Base-by-base conservation (phyloP, 2,888 invertebrate species). In the Pammene aurita region DNA sequence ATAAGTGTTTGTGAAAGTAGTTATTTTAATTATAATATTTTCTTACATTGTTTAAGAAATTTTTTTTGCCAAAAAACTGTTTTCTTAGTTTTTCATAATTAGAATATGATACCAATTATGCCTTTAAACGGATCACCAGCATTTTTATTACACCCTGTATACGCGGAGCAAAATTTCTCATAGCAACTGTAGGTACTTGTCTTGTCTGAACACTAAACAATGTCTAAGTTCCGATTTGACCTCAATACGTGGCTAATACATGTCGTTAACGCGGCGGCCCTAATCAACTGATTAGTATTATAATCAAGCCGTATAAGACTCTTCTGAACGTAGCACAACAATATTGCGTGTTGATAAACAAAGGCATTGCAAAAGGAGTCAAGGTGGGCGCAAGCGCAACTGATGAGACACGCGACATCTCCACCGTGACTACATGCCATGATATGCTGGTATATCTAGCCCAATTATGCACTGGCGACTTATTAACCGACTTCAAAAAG, bases 351-450 rank as follows among this genome's bases (percentile, higher is more conserved):
- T 65, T 42, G 67, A 57, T 69, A 65, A 65, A 65, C 69, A 69
- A 65, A 55, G 60, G 16, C 55, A 65, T 68, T 68, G 54, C 60
- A 41, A 65, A 65, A 60, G 46, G 64, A 69, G 69, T 69, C 69
- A 69, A 69, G 69, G 64, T 46, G 26, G n/a, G 0, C 48, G 13
- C 35, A 60, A 41, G 64, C 69, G 65, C 58, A 70, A 70, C 72
- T 72, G 67, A 72, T 56, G 58, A 48, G 58, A 50, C 70, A 70
- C 55, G 64, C 66, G 60, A 71, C 64, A 64, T 60, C 68, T 52
- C 46, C 26, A 46, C 50, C 63, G 67, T 67, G 67, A 67, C 61
- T 56, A 41, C 50, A n/a, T 60, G 48, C 10, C 50, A 16, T 50
- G 50, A 5, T 1, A 48, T 18, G 11, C 10, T 42, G 11, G 6